Evolutionary conservation across 2,888 invertebrate genomes (phyloP), one percentile per base, ranked within the genome.

Genomic region (Pristionchus arcanus): DNA sequence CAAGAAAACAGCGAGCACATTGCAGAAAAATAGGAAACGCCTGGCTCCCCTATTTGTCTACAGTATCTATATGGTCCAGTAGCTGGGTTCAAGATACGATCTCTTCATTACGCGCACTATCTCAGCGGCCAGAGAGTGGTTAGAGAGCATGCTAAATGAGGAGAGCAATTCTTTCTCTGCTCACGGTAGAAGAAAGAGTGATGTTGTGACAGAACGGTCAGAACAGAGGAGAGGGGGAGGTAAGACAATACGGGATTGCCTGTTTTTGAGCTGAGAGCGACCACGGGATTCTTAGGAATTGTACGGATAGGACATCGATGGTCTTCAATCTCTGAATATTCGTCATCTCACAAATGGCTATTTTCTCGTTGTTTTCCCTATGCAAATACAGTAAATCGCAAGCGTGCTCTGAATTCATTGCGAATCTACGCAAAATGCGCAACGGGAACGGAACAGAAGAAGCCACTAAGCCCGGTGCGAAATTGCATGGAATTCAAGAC

Each of bases 121-220:
- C 42, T 49, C 42, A 49, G 0, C 9, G 42, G 42, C 0, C 42
- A 9, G 42, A 49, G 42, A 49, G n/a, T n/a, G 42, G 42, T 9
- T 0, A 68, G 13, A 68, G 28, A 15, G 68, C 68, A 25, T 49
- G 68, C 28, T 21, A 37, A 74, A 53, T 81, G 25, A 81, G n/a
- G 34, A 53, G 55, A 31, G 84, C 49, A 2, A 7, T 49, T 42
- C 77, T 15, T 34, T 77, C 42, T 19, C 37, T 16, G 11, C 11
- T 31, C 81, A 42, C 81, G 16, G 19, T 42, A 15, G 49, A 31
- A 85, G 19, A 85, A 11, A 34, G 21, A 55, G 59, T 34, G 84
- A 85, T 55, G 59, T 55, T 59, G 84, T 59, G 55, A 59, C 34
- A 59, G 84, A 85, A 59, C 25, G 83, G 81, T n/a, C 34, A 25